phyloP scores from a whole-genome alignment of 2,113 vertebrate genomes.

The Xyliphius kryptos region DNA sequence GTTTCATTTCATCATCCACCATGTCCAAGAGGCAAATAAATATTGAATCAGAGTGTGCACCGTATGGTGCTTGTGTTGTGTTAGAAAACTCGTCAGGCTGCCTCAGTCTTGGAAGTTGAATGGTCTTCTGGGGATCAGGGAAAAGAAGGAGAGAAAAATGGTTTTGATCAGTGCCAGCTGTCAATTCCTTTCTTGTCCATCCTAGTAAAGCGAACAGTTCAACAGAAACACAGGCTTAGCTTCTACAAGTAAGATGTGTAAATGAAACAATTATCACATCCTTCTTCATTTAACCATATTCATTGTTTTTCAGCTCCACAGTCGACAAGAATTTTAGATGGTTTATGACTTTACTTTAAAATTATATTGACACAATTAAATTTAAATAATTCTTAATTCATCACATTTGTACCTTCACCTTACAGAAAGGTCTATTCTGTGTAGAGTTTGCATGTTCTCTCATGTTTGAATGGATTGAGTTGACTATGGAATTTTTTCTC shows the following conservation, averaged over 20 bases:
- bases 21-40: conserved; percentile 55
- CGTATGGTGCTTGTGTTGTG: conserved; percentile 45
- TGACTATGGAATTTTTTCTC: too few species aligned
- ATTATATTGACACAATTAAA: too few species aligned
- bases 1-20: conserved; percentile 49
- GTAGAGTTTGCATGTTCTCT: too few species aligned
- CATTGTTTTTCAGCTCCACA: not conserved
- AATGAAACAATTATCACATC: conserved; percentile 44
- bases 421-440: too few species aligned
- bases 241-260: conserved; percentile 23
- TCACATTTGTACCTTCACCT: too few species aligned
- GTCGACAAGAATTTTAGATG: not conserved
- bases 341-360: conserved; percentile 7
- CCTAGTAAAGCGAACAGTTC: conserved; percentile 45
- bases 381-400: too few species aligned
- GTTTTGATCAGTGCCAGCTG: conserved; percentile 66
- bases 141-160: conserved; percentile 50
- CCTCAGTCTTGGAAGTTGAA: conserved; percentile 49
- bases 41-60: conserved; percentile 48
- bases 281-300: not conserved
- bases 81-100: conserved; percentile 48
- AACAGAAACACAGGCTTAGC: conserved; percentile 36
- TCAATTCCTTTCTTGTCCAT: conserved; percentile 52
- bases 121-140: conserved; percentile 53
- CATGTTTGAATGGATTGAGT: too few species aligned